Base-by-base conservation (phyloP, 2,888 invertebrate species). In the Erebia epiphron region DNA sequence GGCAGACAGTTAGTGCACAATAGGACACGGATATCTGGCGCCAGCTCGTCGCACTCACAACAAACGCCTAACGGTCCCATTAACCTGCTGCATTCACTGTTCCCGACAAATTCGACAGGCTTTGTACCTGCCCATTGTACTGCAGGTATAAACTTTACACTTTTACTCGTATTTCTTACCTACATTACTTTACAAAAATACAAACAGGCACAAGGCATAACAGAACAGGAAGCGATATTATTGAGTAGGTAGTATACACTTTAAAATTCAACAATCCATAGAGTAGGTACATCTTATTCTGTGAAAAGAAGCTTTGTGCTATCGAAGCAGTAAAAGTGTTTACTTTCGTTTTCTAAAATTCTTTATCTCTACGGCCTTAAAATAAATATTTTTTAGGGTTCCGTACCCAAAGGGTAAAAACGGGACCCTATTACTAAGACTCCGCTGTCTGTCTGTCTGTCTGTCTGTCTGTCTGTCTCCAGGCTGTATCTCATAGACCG, bases 151-250 rank as follows among this genome's bases (percentile, higher is more conserved):
- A 16, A 60, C 81, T 80, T 77, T 78, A 77, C 79, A 79, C 77
- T 77, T 75, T 79, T 81, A 79, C 75, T 78, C 79, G 81, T 80
- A 81, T 85, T 80, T 76, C 79, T 75, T 77, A 67, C 66, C 66
- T 43, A 70, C 77, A 80, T 78, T 83, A 81, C 82, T 16, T 52
- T 52, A 54, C 16, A 54, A 60, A 41, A 57, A 52, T 16, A 52
- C 16, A 84, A 83, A 83, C 78, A 75, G 79, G 11, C 43, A 46
- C 11, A 9, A 79, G 80, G 83, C 78, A 84, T 82, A 82, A 86
- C 85, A 82, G 83, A 78, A 82, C 88, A 89, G 89, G 89, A 90
- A 90, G 86, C 84, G 82, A 85, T 84, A 82, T 78, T 82, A 84
- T 82, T 79, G 7, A 7, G 35, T 35, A 35, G 35, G 35, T 7